phyloP scores from a whole-genome alignment of 2,797 vertebrate species.

The Protosalanx chinensis region DNA sequence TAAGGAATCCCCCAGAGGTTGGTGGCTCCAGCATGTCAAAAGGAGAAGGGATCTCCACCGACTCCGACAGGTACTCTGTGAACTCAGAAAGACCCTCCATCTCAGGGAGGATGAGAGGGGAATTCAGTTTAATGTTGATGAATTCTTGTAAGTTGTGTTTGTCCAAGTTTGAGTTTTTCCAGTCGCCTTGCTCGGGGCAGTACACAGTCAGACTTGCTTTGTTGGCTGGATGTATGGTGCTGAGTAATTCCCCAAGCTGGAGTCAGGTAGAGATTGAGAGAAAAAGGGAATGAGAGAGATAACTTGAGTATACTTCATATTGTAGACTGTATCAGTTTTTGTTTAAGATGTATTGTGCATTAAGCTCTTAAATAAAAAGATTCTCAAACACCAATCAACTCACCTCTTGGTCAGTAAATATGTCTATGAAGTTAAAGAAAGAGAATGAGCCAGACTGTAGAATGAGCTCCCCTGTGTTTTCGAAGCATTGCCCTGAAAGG shows the following conservation, averaged over 20 bases:
- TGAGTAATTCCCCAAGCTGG: slow-evolving; percentile 94
- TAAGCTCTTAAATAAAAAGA: background rate
- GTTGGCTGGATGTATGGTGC: slow-evolving; percentile 93
- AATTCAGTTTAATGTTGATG: slow-evolving; percentile 95
- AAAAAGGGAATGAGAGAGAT: no score
- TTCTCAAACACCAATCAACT: slow-evolving; percentile 28
- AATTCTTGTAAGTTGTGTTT: slow-evolving; percentile 98
- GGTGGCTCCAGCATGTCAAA: slow-evolving; percentile 96
- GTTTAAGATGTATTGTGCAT: background rate
- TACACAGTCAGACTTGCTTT: slow-evolving; percentile 94
- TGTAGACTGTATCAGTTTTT: background rate
- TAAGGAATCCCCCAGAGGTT: slow-evolving; percentile 93
- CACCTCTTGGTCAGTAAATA: slow-evolving; percentile 98
- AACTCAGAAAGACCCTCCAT: slow-evolving; percentile 99
- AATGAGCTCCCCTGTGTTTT: slow-evolving; percentile 94
- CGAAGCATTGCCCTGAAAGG: slow-evolving; percentile 91
- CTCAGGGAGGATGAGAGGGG: slow-evolving; percentile 87
- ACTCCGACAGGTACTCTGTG: slow-evolving; percentile 95
- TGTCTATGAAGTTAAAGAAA: slow-evolving; percentile 96
- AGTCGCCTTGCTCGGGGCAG: slow-evolving; percentile 93
- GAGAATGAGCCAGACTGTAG: slow-evolving; percentile 97
- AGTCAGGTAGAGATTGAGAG: no score
- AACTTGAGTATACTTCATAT: no score
- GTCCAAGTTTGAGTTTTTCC: slow-evolving; percentile 97
- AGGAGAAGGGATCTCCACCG: slow-evolving; percentile 91